Base-by-base conservation (phyloP, 1,140 invertebrate genomes). In the Hermatobates lingyangjiaoensis region DNA sequence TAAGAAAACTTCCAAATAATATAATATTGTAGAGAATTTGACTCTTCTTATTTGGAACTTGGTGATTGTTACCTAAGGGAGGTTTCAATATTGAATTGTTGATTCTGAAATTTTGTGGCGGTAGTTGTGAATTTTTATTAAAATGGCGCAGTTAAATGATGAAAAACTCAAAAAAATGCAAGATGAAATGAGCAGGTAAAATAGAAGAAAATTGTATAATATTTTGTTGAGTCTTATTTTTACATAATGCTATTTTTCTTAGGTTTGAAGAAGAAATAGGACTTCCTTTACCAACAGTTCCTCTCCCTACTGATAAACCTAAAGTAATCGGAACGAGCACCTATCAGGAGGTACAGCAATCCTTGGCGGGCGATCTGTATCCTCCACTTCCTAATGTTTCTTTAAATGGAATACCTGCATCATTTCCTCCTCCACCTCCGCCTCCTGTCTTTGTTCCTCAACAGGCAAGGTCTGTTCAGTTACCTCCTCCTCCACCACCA, bases 191-290 rank as follows among this genome's bases (percentile, higher is more conserved):
- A 40, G 39, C 39, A 40, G 39, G 39, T 40, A 14, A 40, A 21
- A 20, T 40, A 4, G 39, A 40, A 3, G 39, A 14, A n/a, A n/a
- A n/a, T n/a, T n/a, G n/a, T n/a, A n/a, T n/a, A n/a, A n/a, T n/a
- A n/a, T n/a, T n/a, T n/a, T n/a, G n/a, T n/a, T n/a, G n/a, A 23
- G 27, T 52, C 18, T 46, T 14, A n/a, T n/a, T n/a, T 46, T 47
- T 42, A 27, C 25, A 20, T 38, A 2, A 34, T 24, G 7, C 53
- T 24, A 1, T 54, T 42, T 40, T 18, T 56, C 58, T 44, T 40
- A 61, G 60, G 44, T 61, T 61, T 54, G 60, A 61, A 39, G 60
- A 61, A 51, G 60, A 61, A 46, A 61, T 61, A 20, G 60, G 59
- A 0, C 55, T 61, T 5, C 55, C 57, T 25, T 44, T 57, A 21